These are phyloP conservation scores for Macropis europaea DNA, from an alignment of 2,888 invertebrate species.

Conservation along the genomic window DNA sequence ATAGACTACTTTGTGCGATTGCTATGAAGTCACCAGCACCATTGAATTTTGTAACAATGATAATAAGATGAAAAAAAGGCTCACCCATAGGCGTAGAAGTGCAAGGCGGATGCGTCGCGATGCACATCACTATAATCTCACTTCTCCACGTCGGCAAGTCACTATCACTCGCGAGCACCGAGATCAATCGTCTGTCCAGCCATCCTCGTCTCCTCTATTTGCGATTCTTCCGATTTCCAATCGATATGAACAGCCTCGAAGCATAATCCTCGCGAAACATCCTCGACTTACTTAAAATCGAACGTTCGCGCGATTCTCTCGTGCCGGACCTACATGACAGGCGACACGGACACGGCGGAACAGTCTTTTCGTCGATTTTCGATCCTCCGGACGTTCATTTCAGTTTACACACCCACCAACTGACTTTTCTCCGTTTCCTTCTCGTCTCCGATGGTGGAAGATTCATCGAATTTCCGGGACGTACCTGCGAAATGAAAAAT, in stretches of 20 bases:
- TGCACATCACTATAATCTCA: conserved; percentile 35
- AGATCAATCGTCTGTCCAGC: conserved; percentile 35
- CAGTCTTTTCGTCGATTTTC: too few species aligned
- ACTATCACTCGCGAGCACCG: conserved; percentile 50
- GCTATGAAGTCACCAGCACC: too few species aligned
- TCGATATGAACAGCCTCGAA: conserved; percentile 35
- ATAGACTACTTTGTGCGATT: too few species aligned
- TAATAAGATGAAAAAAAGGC: neutral
- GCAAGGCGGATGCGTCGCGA: neutral
- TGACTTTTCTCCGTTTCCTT: neutral
- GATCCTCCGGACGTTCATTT: conserved; percentile 9
- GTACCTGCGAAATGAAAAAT: conserved; percentile 20
- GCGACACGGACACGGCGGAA: too few species aligned
- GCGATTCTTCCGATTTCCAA: conserved; percentile 34
- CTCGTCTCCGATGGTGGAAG: neutral
- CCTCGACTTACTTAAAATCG: too few species aligned
- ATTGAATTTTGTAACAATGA: too few species aligned
- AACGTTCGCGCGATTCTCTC: too few species aligned
- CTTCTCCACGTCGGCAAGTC: conserved; percentile 58
- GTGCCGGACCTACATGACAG: too few species aligned
- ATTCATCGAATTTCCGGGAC: conserved; percentile 13
- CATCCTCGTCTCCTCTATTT: conserved; percentile 38
- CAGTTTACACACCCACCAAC: too few species aligned
- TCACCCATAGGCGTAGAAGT: conserved; percentile 1
- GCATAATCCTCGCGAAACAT: too few species aligned